Conservation (phyloP, 2,888 invertebrate species). For the Neuroscelio doddi region DNA sequence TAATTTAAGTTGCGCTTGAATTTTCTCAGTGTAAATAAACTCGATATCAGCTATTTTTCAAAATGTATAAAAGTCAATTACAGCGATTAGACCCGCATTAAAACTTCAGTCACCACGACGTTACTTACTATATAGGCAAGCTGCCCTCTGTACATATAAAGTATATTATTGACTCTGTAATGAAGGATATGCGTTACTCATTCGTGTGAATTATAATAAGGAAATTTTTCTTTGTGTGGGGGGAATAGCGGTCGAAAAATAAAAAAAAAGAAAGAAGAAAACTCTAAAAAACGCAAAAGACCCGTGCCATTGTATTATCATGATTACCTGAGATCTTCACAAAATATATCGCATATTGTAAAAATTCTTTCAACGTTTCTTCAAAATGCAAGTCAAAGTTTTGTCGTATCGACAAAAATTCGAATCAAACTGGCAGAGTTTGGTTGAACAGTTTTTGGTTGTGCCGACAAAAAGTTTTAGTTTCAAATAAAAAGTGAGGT, state of each 20-base stretch:
- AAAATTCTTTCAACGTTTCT: constrained; percentile 7
- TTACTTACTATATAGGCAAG: constrained; percentile 60
- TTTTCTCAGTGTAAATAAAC: constrained; percentile 20
- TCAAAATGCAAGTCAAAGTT: constrained; percentile 1
- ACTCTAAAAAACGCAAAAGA: constrained; percentile 37
- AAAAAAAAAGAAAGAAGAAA: too few species aligned
- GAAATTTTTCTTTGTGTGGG: constrained; percentile 48
- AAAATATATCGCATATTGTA: constrained; percentile 10
- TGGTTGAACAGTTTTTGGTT: constrained; percentile 12
- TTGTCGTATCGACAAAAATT: constrained; percentile 33
- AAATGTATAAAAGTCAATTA: constrained; percentile 49
- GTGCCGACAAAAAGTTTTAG: constrained; percentile 1
- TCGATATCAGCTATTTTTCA: not conserved
- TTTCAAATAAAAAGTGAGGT: too few species aligned
- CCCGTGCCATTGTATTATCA: constrained; percentile 53
- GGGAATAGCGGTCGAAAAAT: constrained; percentile 40
- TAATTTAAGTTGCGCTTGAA: too few species aligned
- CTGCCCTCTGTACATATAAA: constrained; percentile 69
- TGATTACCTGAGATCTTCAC: too few species aligned
- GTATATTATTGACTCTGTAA: constrained; percentile 65
- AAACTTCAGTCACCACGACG: constrained; percentile 57
- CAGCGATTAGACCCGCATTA: constrained; percentile 49
- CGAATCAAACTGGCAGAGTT: constrained; percentile 2
- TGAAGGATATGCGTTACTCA: constrained; percentile 67
- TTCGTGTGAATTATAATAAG: constrained; percentile 60